Conservation (phyloP, 2,113 vertebrate species). For the Pantherophis guttatus region DNA sequence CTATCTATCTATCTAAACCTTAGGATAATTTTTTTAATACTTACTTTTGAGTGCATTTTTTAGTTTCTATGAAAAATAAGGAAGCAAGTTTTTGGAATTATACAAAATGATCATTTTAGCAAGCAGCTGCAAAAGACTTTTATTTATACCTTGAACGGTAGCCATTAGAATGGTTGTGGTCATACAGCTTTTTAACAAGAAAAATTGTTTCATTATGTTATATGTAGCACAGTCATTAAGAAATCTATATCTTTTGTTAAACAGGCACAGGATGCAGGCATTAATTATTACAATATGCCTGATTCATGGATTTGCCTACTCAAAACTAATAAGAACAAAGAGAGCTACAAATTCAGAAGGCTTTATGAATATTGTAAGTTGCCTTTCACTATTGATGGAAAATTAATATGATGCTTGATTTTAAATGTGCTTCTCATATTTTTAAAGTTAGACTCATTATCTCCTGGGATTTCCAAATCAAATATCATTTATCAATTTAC, state of each 20-base stretch:
- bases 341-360: slow-evolving; percentile 36
- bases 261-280: slow-evolving; percentile 32
- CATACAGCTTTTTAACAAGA: neutral
- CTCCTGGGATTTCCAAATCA: neutral
- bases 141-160: neutral
- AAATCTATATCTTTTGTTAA: neutral
- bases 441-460: neutral
- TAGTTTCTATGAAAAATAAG: neutral
- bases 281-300: slow-evolving; percentile 21
- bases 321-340: neutral
- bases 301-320: neutral
- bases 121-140: neutral
- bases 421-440: neutral
- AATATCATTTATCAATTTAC: neutral
- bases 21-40: neutral
- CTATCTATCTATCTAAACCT: neutral
- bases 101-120: neutral
- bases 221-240: neutral
- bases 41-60: neutral
- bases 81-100: neutral
- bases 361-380: slow-evolving; percentile 51
- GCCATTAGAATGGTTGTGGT: neutral
- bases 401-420: neutral
- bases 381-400: neutral
- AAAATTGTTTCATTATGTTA: neutral